Percentiles rank a stretch among this genome's conserved stretches.
phyloP scores from a whole-genome alignment of 1,140 invertebrate genomes.

The Zaprionus ornatus region DNA sequence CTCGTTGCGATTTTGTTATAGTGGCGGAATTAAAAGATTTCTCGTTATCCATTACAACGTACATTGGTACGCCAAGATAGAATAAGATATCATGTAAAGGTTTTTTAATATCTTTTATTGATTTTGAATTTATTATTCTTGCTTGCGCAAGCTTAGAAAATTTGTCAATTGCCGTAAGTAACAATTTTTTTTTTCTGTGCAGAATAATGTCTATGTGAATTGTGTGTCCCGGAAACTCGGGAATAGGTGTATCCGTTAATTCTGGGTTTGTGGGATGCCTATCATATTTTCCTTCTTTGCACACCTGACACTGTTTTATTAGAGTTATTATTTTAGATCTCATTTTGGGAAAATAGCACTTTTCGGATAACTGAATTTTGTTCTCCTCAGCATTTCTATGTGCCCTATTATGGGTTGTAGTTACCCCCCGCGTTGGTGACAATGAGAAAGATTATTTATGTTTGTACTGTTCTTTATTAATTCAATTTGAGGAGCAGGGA shows the following conservation, averaged over 20 bases:
- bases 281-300: neutral
- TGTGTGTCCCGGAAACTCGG: neutral
- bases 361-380: neutral
- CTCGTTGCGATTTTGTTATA: slow-evolving; percentile 3
- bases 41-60: slow-evolving; percentile 41
- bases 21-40: slow-evolving; percentile 29
- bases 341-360: neutral
- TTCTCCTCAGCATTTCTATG: neutral
- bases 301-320: neutral
- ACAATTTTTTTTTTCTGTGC: too few species aligned
- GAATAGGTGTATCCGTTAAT: neutral
- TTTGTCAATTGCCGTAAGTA: neutral
- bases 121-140: neutral
- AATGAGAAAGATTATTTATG: too few species aligned
- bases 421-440: too few species aligned
- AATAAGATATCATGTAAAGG: slow-evolving; percentile 22
- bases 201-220: too few species aligned
- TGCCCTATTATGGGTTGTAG: neutral
- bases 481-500: too few species aligned
- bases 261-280: neutral
- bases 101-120: neutral
- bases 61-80: slow-evolving; percentile 30
- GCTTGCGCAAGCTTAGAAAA: neutral
- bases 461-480: too few species aligned
- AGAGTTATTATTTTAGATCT: neutral